A percentile compares a stretch with the other conserved stretches of the same genome.
Evolutionary conservation across 1,140 invertebrate species (phyloP).

Genomic region (Calephelis nemesis): DNA sequence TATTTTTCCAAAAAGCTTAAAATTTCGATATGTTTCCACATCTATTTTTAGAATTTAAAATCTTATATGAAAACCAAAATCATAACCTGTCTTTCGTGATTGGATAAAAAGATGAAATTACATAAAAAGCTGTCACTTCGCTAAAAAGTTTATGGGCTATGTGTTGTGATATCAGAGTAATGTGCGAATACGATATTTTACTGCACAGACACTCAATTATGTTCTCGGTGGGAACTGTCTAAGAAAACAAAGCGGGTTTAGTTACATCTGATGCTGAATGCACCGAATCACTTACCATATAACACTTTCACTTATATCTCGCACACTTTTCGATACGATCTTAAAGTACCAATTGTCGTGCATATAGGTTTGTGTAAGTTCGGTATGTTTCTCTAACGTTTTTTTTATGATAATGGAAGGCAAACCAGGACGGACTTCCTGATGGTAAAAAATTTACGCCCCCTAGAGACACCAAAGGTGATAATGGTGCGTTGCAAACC

Average conservation of each 20-base stretch:
- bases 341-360: not conserved
- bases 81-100: not conserved
- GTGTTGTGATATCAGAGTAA: constrained; percentile 59
- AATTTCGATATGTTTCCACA: too few species aligned
- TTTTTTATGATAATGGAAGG: too few species aligned
- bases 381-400: too few species aligned
- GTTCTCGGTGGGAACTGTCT: constrained; percentile 73
- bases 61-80: too few species aligned
- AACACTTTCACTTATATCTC: constrained; percentile 40
- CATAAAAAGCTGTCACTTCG: constrained; percentile 18
- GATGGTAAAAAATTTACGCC: too few species aligned
- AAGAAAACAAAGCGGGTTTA: constrained; percentile 71
- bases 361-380: too few species aligned
- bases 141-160: constrained; percentile 26
- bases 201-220: constrained; percentile 70
- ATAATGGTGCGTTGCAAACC: accelerated
- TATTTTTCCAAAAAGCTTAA: too few species aligned
- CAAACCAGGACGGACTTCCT: too few species aligned
- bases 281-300: constrained; percentile 50
- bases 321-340: constrained; percentile 1
- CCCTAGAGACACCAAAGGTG: too few species aligned
- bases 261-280: constrained; percentile 67
- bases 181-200: constrained; percentile 69
- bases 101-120: not conserved
- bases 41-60: too few species aligned